phyloP scores from a whole-genome alignment of 2,113 vertebrate species.

The Rana temporaria region DNA sequence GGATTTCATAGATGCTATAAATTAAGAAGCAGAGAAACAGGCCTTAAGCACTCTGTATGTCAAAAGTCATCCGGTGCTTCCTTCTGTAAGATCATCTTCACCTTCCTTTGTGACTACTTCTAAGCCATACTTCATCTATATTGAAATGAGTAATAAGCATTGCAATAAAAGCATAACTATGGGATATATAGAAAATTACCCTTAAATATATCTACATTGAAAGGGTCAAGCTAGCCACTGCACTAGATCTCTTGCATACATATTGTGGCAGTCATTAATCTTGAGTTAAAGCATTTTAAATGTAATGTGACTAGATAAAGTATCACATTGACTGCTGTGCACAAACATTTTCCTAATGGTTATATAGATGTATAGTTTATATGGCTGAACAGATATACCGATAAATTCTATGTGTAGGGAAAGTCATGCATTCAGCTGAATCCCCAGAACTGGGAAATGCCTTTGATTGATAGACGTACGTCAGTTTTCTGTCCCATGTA shows the following conservation, averaged over 20 bases:
- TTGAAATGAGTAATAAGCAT: background rate
- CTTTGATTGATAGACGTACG: too few relatives aligned
- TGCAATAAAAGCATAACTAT: too few relatives aligned
- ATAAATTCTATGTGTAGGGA: background rate
- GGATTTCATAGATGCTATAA: conserved; percentile 39
- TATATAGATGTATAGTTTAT: background rate
- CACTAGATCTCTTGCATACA: background rate
- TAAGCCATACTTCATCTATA: background rate
- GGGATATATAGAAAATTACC: too few relatives aligned
- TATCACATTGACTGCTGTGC: background rate
- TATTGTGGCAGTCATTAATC: background rate
- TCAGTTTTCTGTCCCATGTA: too few relatives aligned
- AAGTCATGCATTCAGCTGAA: background rate
- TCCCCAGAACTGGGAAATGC: background rate
- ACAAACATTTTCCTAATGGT: background rate
- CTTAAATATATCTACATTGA: background rate
- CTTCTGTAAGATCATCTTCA: background rate
- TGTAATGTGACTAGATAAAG: background rate
- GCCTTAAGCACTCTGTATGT: background rate
- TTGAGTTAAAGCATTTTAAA: background rate
- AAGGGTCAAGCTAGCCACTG: background rate
- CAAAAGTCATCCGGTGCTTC: conserved; percentile 22
- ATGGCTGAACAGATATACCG: background rate
- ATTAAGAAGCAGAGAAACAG: conserved; percentile 15
- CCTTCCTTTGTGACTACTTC: conserved; percentile 15